Evolutionary conservation across 2,797 vertebrate genomes (phyloP).

Genomic region (Valencia hispanica): DNA sequence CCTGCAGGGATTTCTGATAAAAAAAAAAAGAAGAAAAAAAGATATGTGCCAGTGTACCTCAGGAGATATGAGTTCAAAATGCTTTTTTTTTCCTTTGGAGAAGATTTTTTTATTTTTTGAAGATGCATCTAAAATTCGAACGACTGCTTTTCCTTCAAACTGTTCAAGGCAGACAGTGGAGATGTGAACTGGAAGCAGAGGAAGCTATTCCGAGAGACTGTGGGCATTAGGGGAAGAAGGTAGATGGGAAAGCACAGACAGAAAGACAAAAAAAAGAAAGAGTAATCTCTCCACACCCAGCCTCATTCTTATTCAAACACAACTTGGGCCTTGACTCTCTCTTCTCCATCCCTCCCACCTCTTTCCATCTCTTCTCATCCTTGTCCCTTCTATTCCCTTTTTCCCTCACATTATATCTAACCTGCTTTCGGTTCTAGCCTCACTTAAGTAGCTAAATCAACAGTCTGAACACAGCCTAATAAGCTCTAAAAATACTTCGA

Average conservation of each 20-base stretch:
- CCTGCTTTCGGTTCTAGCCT: constrained; percentile 46
- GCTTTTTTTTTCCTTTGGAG: constrained; percentile 4
- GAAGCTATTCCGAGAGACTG: constrained; percentile 42
- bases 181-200: constrained; percentile 48
- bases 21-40: constrained; percentile 5
- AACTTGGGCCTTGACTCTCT: constrained; percentile 45
- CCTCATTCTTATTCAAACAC: constrained; percentile 71
- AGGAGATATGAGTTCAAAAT: constrained; percentile 30
- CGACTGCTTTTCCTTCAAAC: constrained; percentile 20
- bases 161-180: constrained; percentile 28
- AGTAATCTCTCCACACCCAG: constrained; percentile 67
- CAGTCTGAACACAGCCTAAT: constrained; percentile 25
- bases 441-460: constrained; percentile 52
- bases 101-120: constrained; percentile 5
- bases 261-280: constrained; percentile 53
- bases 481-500: constrained; percentile 32
- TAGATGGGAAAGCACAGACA: constrained; percentile 40
- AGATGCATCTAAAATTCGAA: constrained; percentile 31
- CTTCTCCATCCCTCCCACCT: constrained; percentile 15
- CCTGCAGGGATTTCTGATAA: constrained; percentile 1
- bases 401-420: constrained; percentile 30
- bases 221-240: constrained; percentile 49
- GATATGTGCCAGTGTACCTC: constrained; percentile 15
- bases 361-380: constrained; percentile 38
- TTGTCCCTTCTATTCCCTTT: constrained; percentile 60